phyloP scores from a whole-genome alignment of 1,140 invertebrate genomes.

The Hyles euphorbiae region DNA sequence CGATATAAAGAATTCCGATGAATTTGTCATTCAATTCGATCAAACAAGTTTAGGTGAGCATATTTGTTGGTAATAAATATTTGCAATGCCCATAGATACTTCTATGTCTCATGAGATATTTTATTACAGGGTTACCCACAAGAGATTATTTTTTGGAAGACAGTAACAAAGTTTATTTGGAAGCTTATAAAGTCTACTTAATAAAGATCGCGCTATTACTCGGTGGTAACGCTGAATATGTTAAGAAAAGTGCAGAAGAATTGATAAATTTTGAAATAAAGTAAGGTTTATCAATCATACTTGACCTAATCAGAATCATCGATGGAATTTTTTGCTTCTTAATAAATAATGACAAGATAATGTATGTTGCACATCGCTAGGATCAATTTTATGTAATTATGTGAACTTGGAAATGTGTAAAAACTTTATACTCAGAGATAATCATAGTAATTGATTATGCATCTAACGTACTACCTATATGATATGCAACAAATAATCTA shows the following conservation, averaged over 20 bases:
- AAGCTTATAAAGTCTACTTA: conserved; percentile 88
- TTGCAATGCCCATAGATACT: not conserved
- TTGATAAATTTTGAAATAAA: conserved; percentile 90
- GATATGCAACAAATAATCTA: too few relatives aligned
- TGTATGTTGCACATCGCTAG: too few relatives aligned
- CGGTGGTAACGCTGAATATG: conserved; percentile 78
- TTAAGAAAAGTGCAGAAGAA: conserved; percentile 81
- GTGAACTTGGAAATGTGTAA: too few relatives aligned
- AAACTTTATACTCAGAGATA: too few relatives aligned
- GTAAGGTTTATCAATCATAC: conserved; percentile 32
- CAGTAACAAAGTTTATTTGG: conserved; percentile 81
- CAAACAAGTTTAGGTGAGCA: conserved; percentile 84
- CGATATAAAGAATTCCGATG: conserved; percentile 91
- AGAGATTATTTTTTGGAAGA: conserved; percentile 89
- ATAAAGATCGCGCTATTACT: conserved; percentile 81
- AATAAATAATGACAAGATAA: too few relatives aligned
- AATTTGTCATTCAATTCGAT: conserved; percentile 92
- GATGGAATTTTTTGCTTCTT: too few relatives aligned
- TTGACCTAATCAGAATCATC: too few relatives aligned
- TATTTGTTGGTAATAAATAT: not conserved
- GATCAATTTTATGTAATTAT: not conserved
- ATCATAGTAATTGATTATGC: too few relatives aligned
- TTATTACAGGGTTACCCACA: conserved; percentile 81
- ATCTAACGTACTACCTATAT: too few relatives aligned
- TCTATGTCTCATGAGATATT: not conserved